These are phyloP conservation scores for Anguilla marmorata DNA, from an alignment of 2,797 vertebrate species.

Conservation along the genomic window DNA sequence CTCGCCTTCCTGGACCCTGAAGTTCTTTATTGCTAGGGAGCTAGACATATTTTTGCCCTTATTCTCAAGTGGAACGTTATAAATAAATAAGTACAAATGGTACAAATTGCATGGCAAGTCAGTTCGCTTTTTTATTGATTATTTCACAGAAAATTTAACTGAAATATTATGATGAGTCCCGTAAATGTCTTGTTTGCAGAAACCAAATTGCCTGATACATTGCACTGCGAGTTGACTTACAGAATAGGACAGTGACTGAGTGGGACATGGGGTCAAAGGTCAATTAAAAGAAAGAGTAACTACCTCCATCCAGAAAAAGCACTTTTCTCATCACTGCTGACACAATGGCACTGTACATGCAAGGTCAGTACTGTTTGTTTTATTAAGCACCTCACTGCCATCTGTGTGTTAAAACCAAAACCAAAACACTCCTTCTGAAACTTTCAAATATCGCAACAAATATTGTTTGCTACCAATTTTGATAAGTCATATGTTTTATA, in stretches of 20 bases:
- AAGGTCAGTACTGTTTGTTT: conserved; percentile 3
- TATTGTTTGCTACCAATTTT: neutral
- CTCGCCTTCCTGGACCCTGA: neutral
- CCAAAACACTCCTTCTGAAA: neutral
- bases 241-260: conserved; percentile 4
- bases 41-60: neutral
- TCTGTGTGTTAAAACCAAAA: neutral
- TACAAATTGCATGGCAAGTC: neutral
- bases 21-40: neutral
- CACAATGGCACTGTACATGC: neutral
- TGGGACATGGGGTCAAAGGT: neutral
- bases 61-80: neutral
- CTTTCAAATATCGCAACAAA: neutral
- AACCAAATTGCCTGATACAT: neutral
- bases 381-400: neutral
- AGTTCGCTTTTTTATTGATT: neutral
- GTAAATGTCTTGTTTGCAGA: neutral
- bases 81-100: neutral
- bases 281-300: neutral
- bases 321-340: neutral
- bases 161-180: neutral
- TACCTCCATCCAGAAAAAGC: neutral
- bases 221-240: neutral
- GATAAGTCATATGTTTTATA: neutral
- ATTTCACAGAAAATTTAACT: neutral